Base-by-base conservation (phyloP, 2,113 vertebrate genomes). In the Sterrhoptilus dennistouni region DNA sequence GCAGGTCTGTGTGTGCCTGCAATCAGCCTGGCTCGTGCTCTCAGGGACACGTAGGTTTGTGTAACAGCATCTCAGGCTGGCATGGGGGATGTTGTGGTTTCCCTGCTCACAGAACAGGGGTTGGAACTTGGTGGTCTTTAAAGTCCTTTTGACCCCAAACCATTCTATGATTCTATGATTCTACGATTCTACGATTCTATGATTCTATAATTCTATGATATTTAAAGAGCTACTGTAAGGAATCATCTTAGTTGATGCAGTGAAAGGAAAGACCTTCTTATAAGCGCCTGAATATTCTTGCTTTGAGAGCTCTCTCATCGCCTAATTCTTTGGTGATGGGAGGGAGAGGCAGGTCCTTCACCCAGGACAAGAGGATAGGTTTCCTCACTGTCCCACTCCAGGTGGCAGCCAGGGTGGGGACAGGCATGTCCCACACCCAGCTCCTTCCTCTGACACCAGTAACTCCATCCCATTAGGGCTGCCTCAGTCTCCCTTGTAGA, bases 381-480 rank as follows among this genome's bases (percentile, higher is more conserved):
- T 87, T 79, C 29, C 27, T 38, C 2, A 0, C 8, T 45, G 27
- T 4, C 29, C 18, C 6, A 2, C 29, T 35, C 5, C 0, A 5
- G 17, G 36, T 29, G 47, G 15, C 12, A 47, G 40, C 13, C 2
- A 3, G 52, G 40, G 14, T 33, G 19, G 18, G 50, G 16, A 44
- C 21, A 78, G 31, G 15, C 13, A 65, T 0, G 0, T 38, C 20
- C 44, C 40, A 52, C 31, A 66, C 24, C 27, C 61, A 89, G 33
- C 12, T n/a, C 9, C 12, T 78, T 95, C 29, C 42, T 20, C 23
- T 61, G 29, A 11, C 22, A 5, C n/a, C 42, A 45, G 1, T 22
- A 72, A 27, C 9, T 29, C 25, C 25, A 23, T 36, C 25, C 42
- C 36, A 50, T 10, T 19, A 27, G 8, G 21, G 44, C 27, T 71